Base-by-base conservation (phyloP, 2,888 invertebrate species). In the Blastobasis adustella region DNA sequence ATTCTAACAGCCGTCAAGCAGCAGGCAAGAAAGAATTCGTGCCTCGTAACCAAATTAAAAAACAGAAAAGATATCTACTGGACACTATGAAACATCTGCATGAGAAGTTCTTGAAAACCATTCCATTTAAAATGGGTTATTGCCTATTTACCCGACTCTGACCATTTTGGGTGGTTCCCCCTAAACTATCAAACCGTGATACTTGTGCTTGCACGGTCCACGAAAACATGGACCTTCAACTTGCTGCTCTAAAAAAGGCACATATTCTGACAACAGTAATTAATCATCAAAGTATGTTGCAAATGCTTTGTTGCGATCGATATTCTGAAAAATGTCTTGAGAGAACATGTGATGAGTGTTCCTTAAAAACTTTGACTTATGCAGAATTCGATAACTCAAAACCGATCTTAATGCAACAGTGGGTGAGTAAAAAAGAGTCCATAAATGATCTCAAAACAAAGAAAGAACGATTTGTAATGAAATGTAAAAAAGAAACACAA, bases 251-350 rank as follows among this genome's bases (percentile, higher is more conserved):
- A 54, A 56, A 58, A 54, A 54, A 54, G 49, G 54, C 58, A 56
- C 37, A 53, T 9, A 56, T 59, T 46, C 52, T 56, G 7, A 47
- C n/a, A 4, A 7, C 3, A 4, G 10, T 47, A 9, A 40, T 3
- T 6, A 40, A 40, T 63, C 45, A 62, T 60, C 65, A 61, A 58
- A 60, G 37, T 55, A 51, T 59, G 51, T 47, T 61, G 40, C 4
- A 54, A 49, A 37, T 9, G 49, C 54, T 61, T 57, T 63, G 63
- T 53, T 63, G 60, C 47, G 56, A 61, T 51, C 54, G 57, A 52
- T 62, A 58, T 51, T 53, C 46, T 50, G 62, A 59, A 52, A 54
- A 23, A 53, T 62, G 59, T n/a, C n/a, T n/a, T n/a, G 54, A 57
- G 48, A 55, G 60, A 63, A 54, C 53, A 50, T 62, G 61, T 57